Conservation (phyloP, 2,888 invertebrate genomes). For the Erynnis tages region DNA sequence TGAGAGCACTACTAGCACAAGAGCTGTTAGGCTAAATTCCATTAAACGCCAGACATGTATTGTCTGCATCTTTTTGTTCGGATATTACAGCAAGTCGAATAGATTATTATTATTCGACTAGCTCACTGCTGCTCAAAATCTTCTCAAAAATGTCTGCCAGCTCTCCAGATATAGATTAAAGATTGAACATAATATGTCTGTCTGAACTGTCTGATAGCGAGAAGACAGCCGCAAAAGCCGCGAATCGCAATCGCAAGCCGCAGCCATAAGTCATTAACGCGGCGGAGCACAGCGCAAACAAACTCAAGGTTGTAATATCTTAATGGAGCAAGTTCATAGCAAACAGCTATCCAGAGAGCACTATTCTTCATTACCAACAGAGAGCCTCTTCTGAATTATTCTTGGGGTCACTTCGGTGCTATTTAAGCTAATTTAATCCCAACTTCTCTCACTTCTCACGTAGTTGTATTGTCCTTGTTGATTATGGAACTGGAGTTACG, state of each 20-base stretch:
- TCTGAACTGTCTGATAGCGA: no score
- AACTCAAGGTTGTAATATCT: slow-evolving; percentile 71
- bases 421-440: slow-evolving; percentile 76
- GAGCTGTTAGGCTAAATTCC: no score
- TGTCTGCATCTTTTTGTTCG: no score
- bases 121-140: no score
- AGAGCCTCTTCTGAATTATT: slow-evolving; percentile 72
- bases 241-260: slow-evolving; percentile 1
- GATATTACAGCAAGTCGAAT: no score
- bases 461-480: slow-evolving; percentile 43
- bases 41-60: no score
- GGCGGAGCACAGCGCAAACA: slow-evolving; percentile 30
- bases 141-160: no score
- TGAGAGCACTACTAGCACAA: slow-evolving; percentile 61
- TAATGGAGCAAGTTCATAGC: slow-evolving; percentile 73
- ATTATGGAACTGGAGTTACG: slow-evolving; percentile 24
- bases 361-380: slow-evolving; percentile 65
- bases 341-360: slow-evolving; percentile 55
- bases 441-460: slow-evolving; percentile 65
- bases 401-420: slow-evolving; percentile 77
- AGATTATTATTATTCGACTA: no score
- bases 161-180: no score
- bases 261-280: slow-evolving; percentile 19
- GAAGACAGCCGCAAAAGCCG: not conserved
- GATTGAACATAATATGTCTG: no score